These are phyloP conservation scores for Phoxinus dragarum DNA, from an alignment of 2,797 vertebrate genomes.

Conservation along the genomic window DNA sequence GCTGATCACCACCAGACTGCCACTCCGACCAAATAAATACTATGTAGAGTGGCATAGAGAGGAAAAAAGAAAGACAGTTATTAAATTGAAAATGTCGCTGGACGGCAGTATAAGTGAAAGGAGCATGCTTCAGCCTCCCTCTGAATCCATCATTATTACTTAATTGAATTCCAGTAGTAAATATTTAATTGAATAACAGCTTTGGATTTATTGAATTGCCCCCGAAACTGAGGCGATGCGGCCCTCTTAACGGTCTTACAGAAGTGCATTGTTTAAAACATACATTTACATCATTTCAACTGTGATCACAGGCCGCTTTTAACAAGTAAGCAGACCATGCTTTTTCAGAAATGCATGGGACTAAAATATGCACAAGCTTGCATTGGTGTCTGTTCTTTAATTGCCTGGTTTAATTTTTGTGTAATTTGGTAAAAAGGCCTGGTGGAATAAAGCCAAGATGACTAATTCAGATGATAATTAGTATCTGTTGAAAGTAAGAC, in stretches of 20 bases:
- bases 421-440: background rate
- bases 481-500: background rate
- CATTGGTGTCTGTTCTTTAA: constrained; percentile 19
- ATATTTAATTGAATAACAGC: constrained; percentile 76
- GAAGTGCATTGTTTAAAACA: constrained; percentile 57
- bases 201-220: constrained; percentile 70
- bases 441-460: background rate
- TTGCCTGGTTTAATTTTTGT: constrained; percentile 28
- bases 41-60: constrained; percentile 59
- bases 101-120: constrained; percentile 64
- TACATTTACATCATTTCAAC: constrained; percentile 64
- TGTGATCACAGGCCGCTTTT: constrained; percentile 69
- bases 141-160: constrained; percentile 71
- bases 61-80: constrained; percentile 57
- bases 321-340: constrained; percentile 51
- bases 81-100: constrained; percentile 72
- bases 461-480: background rate
- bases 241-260: constrained; percentile 68
- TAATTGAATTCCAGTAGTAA: constrained; percentile 75
- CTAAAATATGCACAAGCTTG: constrained; percentile 15
- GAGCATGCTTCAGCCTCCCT: constrained; percentile 64
- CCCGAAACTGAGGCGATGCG: constrained; percentile 62
- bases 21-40: constrained; percentile 52
- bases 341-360: constrained; percentile 28
- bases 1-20: constrained; percentile 28